These are phyloP conservation scores for Pseudococcus longispinus DNA, from an alignment of 2,888 invertebrate species.

Conservation along the genomic window DNA sequence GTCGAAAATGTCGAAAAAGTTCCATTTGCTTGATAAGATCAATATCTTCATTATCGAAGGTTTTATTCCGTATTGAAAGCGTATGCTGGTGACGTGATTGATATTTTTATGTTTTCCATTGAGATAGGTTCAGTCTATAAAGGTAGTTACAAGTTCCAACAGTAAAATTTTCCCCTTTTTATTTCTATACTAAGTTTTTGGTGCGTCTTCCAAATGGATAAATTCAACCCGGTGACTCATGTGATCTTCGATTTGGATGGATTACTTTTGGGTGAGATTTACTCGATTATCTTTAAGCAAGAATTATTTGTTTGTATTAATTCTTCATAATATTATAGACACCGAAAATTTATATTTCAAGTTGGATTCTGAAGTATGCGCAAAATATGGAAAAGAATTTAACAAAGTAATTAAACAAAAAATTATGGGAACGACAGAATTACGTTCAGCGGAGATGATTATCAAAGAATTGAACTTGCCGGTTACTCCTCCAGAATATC, in stretches of 20 bases:
- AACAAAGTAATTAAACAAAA: slow-evolving; percentile 80
- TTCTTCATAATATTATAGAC: slow-evolving; percentile 66
- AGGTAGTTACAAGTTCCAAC: neutral
- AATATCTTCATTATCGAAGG: too few species aligned
- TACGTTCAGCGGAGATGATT: slow-evolving; percentile 73
- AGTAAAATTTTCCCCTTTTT: neutral
- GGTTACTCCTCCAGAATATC: slow-evolving; percentile 72
- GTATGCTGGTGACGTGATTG: too few species aligned
- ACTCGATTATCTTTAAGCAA: neutral
- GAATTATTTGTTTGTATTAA: neutral
- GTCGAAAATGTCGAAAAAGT: too few species aligned
- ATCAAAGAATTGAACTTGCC: slow-evolving; percentile 74
- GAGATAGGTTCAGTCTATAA: too few species aligned
- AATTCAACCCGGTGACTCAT: slow-evolving; percentile 66
- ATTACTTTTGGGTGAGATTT: slow-evolving; percentile 67
- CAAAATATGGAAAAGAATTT: slow-evolving; percentile 77
- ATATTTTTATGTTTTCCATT: neutral
- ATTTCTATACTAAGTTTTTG: neutral
- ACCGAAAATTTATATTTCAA: slow-evolving; percentile 81
- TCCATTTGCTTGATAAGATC: too few species aligned
- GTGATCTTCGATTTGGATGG: slow-evolving; percentile 80
- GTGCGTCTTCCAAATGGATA: neutral
- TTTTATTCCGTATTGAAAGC: too few species aligned
- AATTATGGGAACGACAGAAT: slow-evolving; percentile 78
- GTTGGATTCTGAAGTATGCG: slow-evolving; percentile 74